Base-by-base conservation (phyloP, 2,888 invertebrate genomes). In the Drosophila niveifrons region DNA sequence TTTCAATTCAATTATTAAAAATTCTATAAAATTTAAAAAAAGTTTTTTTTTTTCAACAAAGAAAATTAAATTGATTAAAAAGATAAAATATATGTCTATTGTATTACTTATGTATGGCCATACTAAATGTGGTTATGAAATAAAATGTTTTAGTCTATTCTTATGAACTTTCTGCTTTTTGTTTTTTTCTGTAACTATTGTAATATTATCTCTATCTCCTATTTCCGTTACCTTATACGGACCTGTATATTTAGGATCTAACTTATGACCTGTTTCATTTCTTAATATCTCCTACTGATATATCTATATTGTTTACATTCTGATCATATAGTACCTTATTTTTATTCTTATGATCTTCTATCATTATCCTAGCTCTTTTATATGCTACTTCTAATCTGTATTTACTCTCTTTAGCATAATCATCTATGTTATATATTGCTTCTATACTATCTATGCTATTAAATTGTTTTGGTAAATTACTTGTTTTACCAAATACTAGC, bases 201-300 rank as follows among this genome's bases (percentile, higher is more conserved):
- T 18, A 18, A 18, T 18, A 18, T 18, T 18, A 18, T 18, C 18
- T 18, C 18, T 52, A 13, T 52, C 13, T 41, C 28, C 41, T 52
- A 41, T 52, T 41, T 41, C 9, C 7, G 11, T 36, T 18, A 51
- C 51, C 17, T 51, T 36, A 51, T 36, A 51, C 11, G 51, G 51
- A 36, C 51, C 51, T 11, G 36, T 51, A 36, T 51, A 51, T 36
- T 36, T 36, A 34, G 7, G 18, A 18, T 51, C 17, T 36, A 51
- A 31, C 18, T 51, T 51, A 51, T 51, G 34, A 36, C 51, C 51
- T 51, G 36, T 36, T 34, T 51, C 36, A 36, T 51, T 51, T 36
- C n/a, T 51, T 36, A 51, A 51, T 36, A 36, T 18, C 18, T 18
- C 18, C 18, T 18, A 18, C 18, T 18, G 18, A 18, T 11, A 34